Evolutionary conservation across 2,888 invertebrate genomes (phyloP), one percentile per base, ranked within the genome.

Genomic region (Brachyopa scutellaris): DNA sequence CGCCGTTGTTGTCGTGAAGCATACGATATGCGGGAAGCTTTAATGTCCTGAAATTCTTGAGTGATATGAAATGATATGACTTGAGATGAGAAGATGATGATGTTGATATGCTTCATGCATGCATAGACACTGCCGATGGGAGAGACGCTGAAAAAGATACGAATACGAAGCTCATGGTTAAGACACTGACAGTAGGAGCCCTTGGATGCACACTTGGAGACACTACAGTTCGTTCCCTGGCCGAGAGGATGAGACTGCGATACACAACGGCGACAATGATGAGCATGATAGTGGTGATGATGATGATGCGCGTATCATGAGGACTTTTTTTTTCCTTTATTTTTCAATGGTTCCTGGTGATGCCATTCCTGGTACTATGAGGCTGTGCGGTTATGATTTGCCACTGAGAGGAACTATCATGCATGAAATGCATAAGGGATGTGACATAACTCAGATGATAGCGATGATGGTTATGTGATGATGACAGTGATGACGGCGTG

Each of bases 11-110:
- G 42, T 57, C 49, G 2, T 53, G 9, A 59, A 33, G 38, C 70
- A 69, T 45, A 70, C 64, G 80, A 72, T 82, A 82, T 82, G 82
- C 82, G 82, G 82, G 82, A 82, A 82, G 76, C 82, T 82, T 82
- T 82, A 82, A 82, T 82, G 82, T 82, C 77, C 76, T 82, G 77
- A 82, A 82, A 82, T 66, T 77, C 82, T 82, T 82, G 82, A 82
- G 82, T 82, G 82, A 82, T 82, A 82, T 82, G 82, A 82, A 82
- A 82, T 82, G 77, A 82, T 82, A 82, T 82, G 82, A 82, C 82
- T 82, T 77, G 77, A 82, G 70, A 82, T 77, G 82, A 77, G 77
- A 72, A 70, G 82, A 82, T 77, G 82, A 82, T 82, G 82, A 76
- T 82, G 82, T 77, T 82, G 82, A 82, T 82, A 82, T 82, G 82